Percentiles rank a stretch among this genome's conserved stretches.
These are phyloP conservation scores for Ischnus inquisitorius DNA, from an alignment of 2,888 invertebrate species.

Conservation along the genomic window DNA sequence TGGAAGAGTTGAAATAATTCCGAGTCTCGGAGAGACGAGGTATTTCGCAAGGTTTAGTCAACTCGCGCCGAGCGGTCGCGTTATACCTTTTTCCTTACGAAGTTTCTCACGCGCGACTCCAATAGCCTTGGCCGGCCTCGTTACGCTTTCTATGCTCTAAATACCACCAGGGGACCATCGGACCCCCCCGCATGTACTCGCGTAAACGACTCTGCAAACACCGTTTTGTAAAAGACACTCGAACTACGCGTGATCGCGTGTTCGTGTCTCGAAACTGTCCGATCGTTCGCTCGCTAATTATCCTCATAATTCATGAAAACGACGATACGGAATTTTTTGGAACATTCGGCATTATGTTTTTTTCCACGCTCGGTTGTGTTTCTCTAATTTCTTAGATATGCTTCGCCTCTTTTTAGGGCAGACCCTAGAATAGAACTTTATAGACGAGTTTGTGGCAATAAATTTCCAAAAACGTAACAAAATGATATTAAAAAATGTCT, in stretches of 20 bases:
- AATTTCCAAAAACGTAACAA: no score
- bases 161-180: slow-evolving; percentile 61
- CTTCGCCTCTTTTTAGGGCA: no score
- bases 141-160: slow-evolving; percentile 72
- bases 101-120: slow-evolving; percentile 68
- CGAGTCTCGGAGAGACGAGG: slow-evolving; percentile 19
- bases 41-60: slow-evolving; percentile 62
- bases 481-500: no score
- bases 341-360: neutral
- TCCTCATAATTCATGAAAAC: neutral
- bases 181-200: slow-evolving; percentile 30
- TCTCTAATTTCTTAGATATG: no score
- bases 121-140: slow-evolving; percentile 66
- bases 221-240: slow-evolving; percentile 3
- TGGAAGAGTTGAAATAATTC: slow-evolving; percentile 58
- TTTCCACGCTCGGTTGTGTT: neutral
- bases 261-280: neutral
- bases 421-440: no score
- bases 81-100: slow-evolving; percentile 55
- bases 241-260: neutral
- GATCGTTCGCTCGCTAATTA: neutral
- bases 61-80: slow-evolving; percentile 41
- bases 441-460: no score
- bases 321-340: neutral
- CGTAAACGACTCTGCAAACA: slow-evolving; percentile 32